Evolutionary conservation across 2,888 invertebrate genomes (phyloP).

Genomic region (Pseudococcus viburni): DNA sequence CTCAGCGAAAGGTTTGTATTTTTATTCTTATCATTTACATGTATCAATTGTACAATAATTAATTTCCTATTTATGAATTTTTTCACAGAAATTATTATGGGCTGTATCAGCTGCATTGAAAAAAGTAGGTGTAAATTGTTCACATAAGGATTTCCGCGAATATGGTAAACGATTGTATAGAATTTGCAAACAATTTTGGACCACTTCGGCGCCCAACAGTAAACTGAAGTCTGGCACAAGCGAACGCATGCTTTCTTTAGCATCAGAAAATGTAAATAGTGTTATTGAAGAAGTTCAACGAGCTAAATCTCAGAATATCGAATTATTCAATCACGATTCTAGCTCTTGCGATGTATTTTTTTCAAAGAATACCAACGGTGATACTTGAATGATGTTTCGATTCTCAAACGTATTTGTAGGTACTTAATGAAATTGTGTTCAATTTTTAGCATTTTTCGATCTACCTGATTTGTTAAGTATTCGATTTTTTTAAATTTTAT

Average conservation of each 20-base stretch:
- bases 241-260: slow-evolving; percentile 60
- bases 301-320: background rate
- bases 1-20: slow-evolving; percentile 47
- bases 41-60: no score
- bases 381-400: background rate
- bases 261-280: slow-evolving; percentile 55
- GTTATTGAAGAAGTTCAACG: slow-evolving; percentile 56
- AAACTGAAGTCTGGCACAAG: slow-evolving; percentile 30
- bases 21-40: background rate
- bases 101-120: slow-evolving; percentile 85
- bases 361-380: background rate
- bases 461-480: background rate
- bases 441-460: background rate
- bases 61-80: no score
- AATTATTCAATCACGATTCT: slow-evolving; percentile 61
- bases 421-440: background rate
- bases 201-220: slow-evolving; percentile 1
- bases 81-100: slow-evolving; percentile 82
- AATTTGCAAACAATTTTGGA: slow-evolving; percentile 67
- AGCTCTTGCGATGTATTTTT: slow-evolving; percentile 64
- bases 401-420: background rate
- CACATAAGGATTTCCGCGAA: slow-evolving; percentile 80
- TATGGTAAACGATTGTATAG: slow-evolving; percentile 77
- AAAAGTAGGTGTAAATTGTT: slow-evolving; percentile 79
- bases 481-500: background rate